These are phyloP conservation scores for Pollicipes pollicipes DNA, from an alignment of 1,140 invertebrate species.

Conservation along the genomic window DNA sequence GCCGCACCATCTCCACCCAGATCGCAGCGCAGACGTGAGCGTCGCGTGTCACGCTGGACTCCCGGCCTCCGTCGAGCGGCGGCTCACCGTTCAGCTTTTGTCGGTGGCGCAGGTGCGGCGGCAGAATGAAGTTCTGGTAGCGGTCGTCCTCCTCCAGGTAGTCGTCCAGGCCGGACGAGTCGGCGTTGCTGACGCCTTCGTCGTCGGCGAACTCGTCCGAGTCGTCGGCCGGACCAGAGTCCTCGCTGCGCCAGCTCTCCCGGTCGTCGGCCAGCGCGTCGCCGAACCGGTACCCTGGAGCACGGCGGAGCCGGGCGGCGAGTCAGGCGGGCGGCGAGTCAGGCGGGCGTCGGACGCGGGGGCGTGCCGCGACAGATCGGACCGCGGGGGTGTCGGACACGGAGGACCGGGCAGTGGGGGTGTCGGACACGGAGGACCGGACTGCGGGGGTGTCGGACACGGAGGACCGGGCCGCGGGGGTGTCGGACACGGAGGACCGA, in stretches of 20 bases:
- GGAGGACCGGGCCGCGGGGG: too few relatives aligned
- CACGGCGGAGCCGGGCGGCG: background rate
- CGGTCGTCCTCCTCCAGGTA: constrained; percentile 3
- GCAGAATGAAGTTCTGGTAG: constrained; percentile 2
- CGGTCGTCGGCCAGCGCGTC: constrained; percentile 46
- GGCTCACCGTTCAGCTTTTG: background rate
- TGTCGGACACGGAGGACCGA: too few relatives aligned
- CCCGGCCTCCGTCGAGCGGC: too few relatives aligned
- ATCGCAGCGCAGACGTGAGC: too few relatives aligned
- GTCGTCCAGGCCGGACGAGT: constrained; percentile 26
- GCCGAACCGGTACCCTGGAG: constrained; percentile 46
- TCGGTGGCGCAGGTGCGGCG: background rate
- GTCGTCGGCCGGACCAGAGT: constrained; percentile 32
- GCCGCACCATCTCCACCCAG: too few relatives aligned
- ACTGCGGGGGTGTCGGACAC: too few relatives aligned
- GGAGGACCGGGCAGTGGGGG: constrained; percentile 22
- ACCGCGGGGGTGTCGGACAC: constrained; percentile 20
- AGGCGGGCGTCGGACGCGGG: background rate
- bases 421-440: too few relatives aligned
- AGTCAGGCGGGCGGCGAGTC: background rate
- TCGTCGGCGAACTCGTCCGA: constrained; percentile 47
- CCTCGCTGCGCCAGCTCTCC: constrained; percentile 40
- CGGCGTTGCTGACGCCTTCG: constrained; percentile 38
- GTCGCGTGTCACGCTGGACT: too few relatives aligned
- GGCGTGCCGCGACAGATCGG: background rate